Percentiles rank a stretch among this genome's conserved stretches.
These are phyloP conservation scores for Labrus mixtus DNA, from an alignment of 2,113 vertebrate species.

Conservation along the genomic window DNA sequence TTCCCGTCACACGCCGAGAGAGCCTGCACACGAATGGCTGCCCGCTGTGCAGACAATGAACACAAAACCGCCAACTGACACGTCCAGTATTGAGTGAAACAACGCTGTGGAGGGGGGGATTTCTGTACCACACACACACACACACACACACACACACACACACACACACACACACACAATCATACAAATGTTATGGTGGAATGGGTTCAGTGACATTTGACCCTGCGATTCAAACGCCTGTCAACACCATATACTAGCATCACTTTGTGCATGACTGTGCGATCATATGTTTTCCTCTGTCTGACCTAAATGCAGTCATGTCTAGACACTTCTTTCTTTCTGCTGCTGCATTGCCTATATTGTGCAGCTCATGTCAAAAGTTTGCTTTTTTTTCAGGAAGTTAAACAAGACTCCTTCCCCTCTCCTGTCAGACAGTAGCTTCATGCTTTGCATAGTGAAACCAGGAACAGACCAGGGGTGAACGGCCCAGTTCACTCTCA, in stretches of 20 bases:
- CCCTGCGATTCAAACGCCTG: slow-evolving; percentile 53
- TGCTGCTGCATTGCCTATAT: slow-evolving; percentile 68
- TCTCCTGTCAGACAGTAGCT: slow-evolving; percentile 72
- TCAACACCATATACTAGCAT: slow-evolving; percentile 60
- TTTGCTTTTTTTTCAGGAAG: slow-evolving; percentile 79
- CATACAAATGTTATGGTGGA: slow-evolving; percentile 27
- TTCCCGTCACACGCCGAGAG: slow-evolving; percentile 25
- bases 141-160: too few relatives aligned
- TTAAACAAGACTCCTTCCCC: slow-evolving; percentile 73
- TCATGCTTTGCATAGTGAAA: slow-evolving; percentile 70
- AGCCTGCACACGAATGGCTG: slow-evolving; percentile 13
- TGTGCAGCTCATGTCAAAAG: slow-evolving; percentile 73
- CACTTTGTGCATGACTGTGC: slow-evolving; percentile 62
- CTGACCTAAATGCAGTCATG: slow-evolving; percentile 75
- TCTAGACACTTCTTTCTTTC: slow-evolving; percentile 80
- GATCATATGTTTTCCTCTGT: slow-evolving; percentile 77
- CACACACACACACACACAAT: slow-evolving; percentile 25
- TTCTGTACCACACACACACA: slow-evolving; percentile 20
- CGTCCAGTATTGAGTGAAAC: slow-evolving; percentile 47
- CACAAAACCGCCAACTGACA: slow-evolving; percentile 56
- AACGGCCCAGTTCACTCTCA: slow-evolving; percentile 61
- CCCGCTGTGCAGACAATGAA: slow-evolving; percentile 54
- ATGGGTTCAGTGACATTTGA: slow-evolving; percentile 75
- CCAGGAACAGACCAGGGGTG: slow-evolving; percentile 61
- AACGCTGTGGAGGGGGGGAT: slow-evolving; percentile 29